phyloP scores from a whole-genome alignment of 1,140 invertebrate species.

The Dendrolimus kikuchii region DNA sequence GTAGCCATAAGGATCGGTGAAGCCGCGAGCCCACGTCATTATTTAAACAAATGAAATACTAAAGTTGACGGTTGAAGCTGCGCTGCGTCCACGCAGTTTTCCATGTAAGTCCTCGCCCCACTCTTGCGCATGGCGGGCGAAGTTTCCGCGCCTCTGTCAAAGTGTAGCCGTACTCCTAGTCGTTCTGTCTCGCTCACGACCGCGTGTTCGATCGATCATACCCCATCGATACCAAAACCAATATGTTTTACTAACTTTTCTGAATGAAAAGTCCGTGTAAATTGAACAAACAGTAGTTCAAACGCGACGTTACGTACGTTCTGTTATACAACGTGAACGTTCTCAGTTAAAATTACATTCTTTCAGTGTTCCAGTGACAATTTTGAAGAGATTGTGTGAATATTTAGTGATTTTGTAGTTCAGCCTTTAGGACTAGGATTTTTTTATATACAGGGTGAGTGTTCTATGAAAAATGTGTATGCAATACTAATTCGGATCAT shows the following conservation, averaged over 20 bases:
- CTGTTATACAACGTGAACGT: constrained; percentile 11
- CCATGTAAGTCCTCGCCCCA: constrained; percentile 41
- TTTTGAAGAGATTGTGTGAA: constrained; percentile 8
- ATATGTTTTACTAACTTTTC: constrained; percentile 50
- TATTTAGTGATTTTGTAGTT: not conserved
- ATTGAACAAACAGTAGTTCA: constrained; percentile 10
- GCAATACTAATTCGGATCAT: too few species aligned
- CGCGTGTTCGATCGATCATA: constrained; percentile 43
- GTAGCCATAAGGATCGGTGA: too few species aligned
- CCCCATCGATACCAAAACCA: constrained; percentile 32
- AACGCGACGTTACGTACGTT: constrained; percentile 24
- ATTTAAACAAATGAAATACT: too few species aligned
- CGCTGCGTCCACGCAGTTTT: constrained; percentile 43
- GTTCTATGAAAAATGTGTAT: too few species aligned
- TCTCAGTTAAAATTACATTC: constrained; percentile 6
- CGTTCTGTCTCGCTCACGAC: constrained; percentile 35
- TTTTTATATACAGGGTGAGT: too few species aligned
- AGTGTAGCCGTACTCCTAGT: constrained; percentile 21
- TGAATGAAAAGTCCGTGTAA: constrained; percentile 51
- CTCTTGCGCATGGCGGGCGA: constrained; percentile 37
- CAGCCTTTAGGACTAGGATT: too few species aligned
- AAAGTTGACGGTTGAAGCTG: too few species aligned
- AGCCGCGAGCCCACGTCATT: too few species aligned
- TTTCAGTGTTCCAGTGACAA: constrained; percentile 14
- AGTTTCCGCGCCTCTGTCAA: constrained; percentile 36